Base-by-base conservation (phyloP, 2,888 invertebrate species). In the Aleiodes testaceus region DNA sequence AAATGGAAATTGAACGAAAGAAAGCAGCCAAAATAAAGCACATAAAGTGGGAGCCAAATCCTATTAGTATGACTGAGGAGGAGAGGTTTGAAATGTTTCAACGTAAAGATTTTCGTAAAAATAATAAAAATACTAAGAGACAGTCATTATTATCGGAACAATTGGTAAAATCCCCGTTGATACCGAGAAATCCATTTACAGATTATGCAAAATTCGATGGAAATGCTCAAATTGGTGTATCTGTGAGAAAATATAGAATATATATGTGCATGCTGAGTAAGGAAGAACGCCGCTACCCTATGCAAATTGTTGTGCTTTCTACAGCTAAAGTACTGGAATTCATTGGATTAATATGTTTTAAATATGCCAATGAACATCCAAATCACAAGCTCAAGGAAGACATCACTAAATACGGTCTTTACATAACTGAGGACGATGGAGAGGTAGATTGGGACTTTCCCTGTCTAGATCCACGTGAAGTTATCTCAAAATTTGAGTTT, bases 361-460 rank as follows among this genome's bases (percentile, higher is more conserved):
- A 95, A 89, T 94, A 92, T 75, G 84, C 87, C 4, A 82, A 83
- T 68, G 87, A 89, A 74, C 85, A 88, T 82, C 83, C 87, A 1
- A 84, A 88, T 76, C 85, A 87, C 73, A 80, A 80, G 50, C 79
- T 89, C 42, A 87, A 88, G 70, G 88, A 89, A 70, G 88, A 88
- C 75, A 87, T 92, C 16, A 89, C 90, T 68, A 91, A 93, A 82
- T 98, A 97, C 86, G 95, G 96, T 52, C 90, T 98, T 69, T 96
- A 95, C 84, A 96, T 98, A 86, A 97, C 96, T 26, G 98, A 98
- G 88, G 98, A 98, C 82, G 97, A 97, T 84, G 98, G 98, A 1
- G 97, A 97, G 88, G 94, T 97, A 2, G 97, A 97, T 87, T 91
- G 92, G 88, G 98, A 97, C 80, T 97, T 99, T 85, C 97, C 98